Evolutionary conservation across 2,888 invertebrate genomes (phyloP).

Genomic region (Sarcophaga caerulescens): DNA sequence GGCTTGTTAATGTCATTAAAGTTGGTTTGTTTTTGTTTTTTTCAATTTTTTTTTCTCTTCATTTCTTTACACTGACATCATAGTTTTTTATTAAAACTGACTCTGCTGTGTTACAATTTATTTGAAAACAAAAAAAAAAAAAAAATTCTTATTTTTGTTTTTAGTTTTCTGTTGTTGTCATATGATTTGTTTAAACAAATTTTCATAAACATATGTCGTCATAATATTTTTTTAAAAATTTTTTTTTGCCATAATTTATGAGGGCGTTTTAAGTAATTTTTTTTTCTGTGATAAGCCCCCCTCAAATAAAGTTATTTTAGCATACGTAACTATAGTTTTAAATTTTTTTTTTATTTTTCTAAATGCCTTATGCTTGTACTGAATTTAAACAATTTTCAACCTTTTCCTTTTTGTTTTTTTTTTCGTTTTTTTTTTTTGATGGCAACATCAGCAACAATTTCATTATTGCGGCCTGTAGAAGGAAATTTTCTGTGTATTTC

Average conservation of each 20-base stretch:
- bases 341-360: too few species aligned
- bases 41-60: conserved; percentile 26
- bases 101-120: conserved; percentile 66
- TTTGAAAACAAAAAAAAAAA: not conserved
- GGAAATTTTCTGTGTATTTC: not conserved
- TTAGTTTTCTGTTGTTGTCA: conserved; percentile 32
- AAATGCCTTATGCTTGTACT: too few species aligned
- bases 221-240: conserved; percentile 52
- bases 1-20: conserved; percentile 58
- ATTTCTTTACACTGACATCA: conserved; percentile 65
- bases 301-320: not conserved
- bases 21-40: conserved; percentile 35
- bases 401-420: too few species aligned
- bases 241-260: conserved; percentile 45
- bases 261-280: conserved; percentile 52
- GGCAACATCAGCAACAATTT: too few species aligned
- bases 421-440: too few species aligned
- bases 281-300: not conserved
- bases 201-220: conserved; percentile 62
- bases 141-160: not conserved
- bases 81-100: conserved; percentile 66
- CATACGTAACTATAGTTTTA: conserved; percentile 1
- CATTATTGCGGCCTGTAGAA: not conserved
- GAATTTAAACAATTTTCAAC: too few species aligned
- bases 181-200: conserved; percentile 52